These are phyloP conservation scores for Sipha maydis DNA, from an alignment of 2,888 invertebrate species.

Conservation along the genomic window DNA sequence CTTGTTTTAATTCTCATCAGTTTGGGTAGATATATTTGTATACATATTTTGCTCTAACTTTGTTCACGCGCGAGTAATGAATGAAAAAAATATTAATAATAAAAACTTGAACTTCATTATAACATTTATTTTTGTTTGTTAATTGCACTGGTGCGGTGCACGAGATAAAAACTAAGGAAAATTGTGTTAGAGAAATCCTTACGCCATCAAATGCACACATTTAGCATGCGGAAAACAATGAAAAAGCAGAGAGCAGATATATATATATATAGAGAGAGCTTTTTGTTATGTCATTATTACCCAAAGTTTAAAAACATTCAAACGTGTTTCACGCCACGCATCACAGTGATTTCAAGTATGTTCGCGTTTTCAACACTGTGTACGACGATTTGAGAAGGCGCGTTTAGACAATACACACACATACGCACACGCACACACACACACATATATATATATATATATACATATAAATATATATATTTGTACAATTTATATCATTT, in stretches of 20 bases:
- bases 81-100: not conserved
- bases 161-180: not conserved
- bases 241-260: too few relatives aligned
- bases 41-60: not conserved
- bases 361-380: not conserved
- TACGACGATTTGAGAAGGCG: not conserved
- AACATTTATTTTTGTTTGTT: not conserved
- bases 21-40: too few relatives aligned
- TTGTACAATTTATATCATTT: too few relatives aligned
- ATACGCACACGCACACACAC: too few relatives aligned
- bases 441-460: too few relatives aligned
- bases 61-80: not conserved
- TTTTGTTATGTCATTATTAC: not conserved
- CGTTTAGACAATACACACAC: not conserved
- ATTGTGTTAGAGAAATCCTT: not conserved
- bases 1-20: too few relatives aligned
- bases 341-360: conserved; percentile 11
- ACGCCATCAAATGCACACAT: not conserved
- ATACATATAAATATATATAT: too few relatives aligned
- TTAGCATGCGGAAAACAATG: not conserved
- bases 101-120: not conserved
- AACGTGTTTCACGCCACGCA: not conserved
- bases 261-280: not conserved
- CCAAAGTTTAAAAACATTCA: not conserved
- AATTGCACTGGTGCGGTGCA: not conserved